Evolutionary conservation across 2,113 vertebrate species (phyloP).

Genomic region (Myotis lucifugus): DNA sequence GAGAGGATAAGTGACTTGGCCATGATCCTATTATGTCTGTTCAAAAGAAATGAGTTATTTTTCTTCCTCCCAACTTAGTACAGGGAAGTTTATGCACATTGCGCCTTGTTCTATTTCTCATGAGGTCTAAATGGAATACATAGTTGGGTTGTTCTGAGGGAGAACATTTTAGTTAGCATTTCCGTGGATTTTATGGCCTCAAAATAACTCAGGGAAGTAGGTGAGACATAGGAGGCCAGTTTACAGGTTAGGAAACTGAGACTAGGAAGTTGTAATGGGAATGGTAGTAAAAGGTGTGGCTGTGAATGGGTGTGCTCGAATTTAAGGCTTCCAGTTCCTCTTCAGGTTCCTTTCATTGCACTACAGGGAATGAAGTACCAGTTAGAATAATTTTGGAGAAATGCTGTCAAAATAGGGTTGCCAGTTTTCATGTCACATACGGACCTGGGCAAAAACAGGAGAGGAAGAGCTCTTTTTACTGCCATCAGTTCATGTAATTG

Average conservation of each 20-base stretch:
- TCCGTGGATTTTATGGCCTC: not conserved
- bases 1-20: not conserved
- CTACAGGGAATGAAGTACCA: not conserved
- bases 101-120: slow-evolving; percentile 8
- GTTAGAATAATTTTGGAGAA: not conserved
- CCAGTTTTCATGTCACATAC: slow-evolving; percentile 37
- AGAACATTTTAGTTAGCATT: not conserved
- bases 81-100: not conserved
- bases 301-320: not conserved
- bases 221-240: not conserved
- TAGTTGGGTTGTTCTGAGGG: not conserved
- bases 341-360: not conserved
- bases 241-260: not conserved
- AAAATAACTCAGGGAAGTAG: not conserved
- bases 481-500: not conserved
- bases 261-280: no score
- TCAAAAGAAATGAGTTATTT: not conserved
- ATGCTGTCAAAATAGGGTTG: slow-evolving; percentile 49
- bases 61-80: not conserved
- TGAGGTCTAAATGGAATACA: not conserved
- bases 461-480: not conserved
- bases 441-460: slow-evolving; percentile 47
- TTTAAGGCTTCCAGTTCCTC: not conserved
- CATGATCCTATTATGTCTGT: not conserved
- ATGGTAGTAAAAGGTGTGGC: not conserved